Conservation (phyloP, 2,888 invertebrate species). For the Ochlodes sylvanus region DNA sequence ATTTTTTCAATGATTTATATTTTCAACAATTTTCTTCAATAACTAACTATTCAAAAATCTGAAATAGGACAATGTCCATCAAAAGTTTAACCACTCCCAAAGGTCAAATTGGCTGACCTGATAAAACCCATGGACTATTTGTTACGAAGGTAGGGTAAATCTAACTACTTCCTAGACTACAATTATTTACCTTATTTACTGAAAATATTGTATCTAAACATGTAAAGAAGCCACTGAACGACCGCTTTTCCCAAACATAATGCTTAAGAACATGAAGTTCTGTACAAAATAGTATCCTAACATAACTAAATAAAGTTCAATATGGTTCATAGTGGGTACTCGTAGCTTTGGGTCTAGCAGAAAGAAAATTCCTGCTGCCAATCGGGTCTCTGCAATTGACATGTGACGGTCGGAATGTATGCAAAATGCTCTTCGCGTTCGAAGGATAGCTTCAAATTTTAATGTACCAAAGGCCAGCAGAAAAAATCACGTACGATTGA, state of each 20-base stretch:
- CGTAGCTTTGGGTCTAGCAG: neutral
- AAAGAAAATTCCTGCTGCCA: constrained; percentile 24
- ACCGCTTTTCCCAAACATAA: too few relatives aligned
- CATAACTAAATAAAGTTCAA: constrained; percentile 1
- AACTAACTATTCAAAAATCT: too few relatives aligned
- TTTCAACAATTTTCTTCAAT: too few relatives aligned
- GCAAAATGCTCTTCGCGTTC: constrained; percentile 27
- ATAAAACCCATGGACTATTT: too few relatives aligned
- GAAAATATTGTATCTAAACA: neutral
- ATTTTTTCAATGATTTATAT: too few relatives aligned
- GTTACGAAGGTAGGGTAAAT: too few relatives aligned
- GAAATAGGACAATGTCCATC: too few relatives aligned
- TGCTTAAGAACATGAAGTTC: too few relatives aligned
- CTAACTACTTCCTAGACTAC: too few relatives aligned
- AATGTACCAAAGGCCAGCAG: constrained; percentile 19
- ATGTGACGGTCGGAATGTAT: constrained; percentile 31
- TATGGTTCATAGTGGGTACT: neutral
- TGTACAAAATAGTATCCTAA: neutral
- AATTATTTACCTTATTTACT: too few relatives aligned
- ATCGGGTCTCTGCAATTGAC: constrained; percentile 29
- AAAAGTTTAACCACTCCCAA: too few relatives aligned
- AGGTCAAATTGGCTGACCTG: too few relatives aligned
- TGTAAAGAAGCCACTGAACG: neutral
- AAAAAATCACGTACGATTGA: constrained; percentile 9
- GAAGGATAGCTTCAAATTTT: constrained; percentile 11